phyloP scores from a whole-genome alignment of 2,113 vertebrate species.

The Eurystomus gularis region DNA sequence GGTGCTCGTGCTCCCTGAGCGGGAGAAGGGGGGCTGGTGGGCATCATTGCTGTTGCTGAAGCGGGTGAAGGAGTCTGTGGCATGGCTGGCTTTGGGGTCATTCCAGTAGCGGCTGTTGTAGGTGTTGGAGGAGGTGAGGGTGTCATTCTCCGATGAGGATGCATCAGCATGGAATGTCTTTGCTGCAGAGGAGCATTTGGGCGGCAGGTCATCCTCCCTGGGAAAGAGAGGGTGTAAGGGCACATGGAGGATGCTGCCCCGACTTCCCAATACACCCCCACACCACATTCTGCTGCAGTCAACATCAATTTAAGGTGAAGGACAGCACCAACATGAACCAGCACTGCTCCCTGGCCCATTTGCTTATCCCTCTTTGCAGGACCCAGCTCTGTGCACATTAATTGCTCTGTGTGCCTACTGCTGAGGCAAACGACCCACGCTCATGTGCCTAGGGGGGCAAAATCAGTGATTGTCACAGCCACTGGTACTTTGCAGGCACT shows the following conservation, averaged over 20 bases:
- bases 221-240: not conserved
- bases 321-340: not conserved
- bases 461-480: not conserved
- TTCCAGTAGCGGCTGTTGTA: slow-evolving; percentile 97
- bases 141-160: slow-evolving; percentile 95
- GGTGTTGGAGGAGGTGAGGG: slow-evolving; percentile 94
- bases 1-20: slow-evolving; percentile 66
- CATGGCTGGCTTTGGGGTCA: slow-evolving; percentile 86
- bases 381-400: not conserved
- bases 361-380: not conserved
- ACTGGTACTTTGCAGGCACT: not conserved
- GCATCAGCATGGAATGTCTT: slow-evolving; percentile 93
- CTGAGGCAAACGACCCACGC: not conserved
- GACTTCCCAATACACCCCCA: not conserved
- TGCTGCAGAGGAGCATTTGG: slow-evolving; percentile 87
- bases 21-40: slow-evolving; percentile 85
- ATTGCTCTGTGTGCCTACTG: not conserved
- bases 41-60: slow-evolving; percentile 87
- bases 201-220: slow-evolving; percentile 97
- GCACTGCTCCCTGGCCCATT: not conserved
- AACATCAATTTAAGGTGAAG: not conserved
- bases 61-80: slow-evolving; percentile 87
- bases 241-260: not conserved
- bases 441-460: not conserved
- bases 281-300: not conserved